Percentiles rank a stretch among this genome's conserved stretches.
Evolutionary conservation across 1,140 invertebrate genomes (phyloP).

Genomic region (Temnothorax curvispinosus): DNA sequence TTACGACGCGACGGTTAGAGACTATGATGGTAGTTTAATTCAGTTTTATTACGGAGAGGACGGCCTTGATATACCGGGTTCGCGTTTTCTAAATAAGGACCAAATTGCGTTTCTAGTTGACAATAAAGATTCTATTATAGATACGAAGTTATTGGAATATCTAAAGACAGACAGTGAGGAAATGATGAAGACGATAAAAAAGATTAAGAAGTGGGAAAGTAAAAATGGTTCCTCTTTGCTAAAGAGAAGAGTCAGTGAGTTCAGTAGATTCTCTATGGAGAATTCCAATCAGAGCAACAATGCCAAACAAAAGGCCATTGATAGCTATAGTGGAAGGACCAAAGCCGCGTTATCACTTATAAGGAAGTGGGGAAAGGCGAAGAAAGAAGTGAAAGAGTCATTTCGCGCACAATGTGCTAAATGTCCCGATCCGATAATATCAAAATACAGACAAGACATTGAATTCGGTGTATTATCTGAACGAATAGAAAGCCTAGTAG

Average conservation of each 20-base stretch:
- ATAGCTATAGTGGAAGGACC: slow-evolving; percentile 76
- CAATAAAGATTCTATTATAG: slow-evolving; percentile 90
- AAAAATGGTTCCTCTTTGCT: slow-evolving; percentile 85
- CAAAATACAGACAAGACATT: slow-evolving; percentile 89
- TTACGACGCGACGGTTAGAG: slow-evolving; percentile 98
- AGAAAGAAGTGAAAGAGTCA: slow-evolving; percentile 87
- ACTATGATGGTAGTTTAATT: slow-evolving; percentile 97
- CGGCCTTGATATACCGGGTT: slow-evolving; percentile 96
- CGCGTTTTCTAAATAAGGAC: slow-evolving; percentile 93
- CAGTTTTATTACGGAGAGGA: slow-evolving; percentile 99
- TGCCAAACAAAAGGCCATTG: slow-evolving; percentile 73
- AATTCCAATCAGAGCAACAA: slow-evolving; percentile 77
- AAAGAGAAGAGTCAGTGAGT: slow-evolving; percentile 81
- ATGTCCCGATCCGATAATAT: slow-evolving; percentile 92
- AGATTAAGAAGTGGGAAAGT: slow-evolving; percentile 88
- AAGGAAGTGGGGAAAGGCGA: slow-evolving; percentile 88
- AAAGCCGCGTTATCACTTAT: slow-evolving; percentile 86
- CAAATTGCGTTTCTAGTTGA: slow-evolving; percentile 93
- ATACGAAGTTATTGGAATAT: slow-evolving; percentile 86
- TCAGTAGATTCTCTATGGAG: slow-evolving; percentile 77
- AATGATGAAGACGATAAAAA: slow-evolving; percentile 85
- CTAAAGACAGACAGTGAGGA: slow-evolving; percentile 86
- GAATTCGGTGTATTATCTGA: slow-evolving; percentile 95
- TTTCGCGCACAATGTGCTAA: slow-evolving; percentile 79
- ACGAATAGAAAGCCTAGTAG: slow-evolving; percentile 89